Conservation (phyloP, 2,888 invertebrate species). For the Fragum sueziense region DNA sequence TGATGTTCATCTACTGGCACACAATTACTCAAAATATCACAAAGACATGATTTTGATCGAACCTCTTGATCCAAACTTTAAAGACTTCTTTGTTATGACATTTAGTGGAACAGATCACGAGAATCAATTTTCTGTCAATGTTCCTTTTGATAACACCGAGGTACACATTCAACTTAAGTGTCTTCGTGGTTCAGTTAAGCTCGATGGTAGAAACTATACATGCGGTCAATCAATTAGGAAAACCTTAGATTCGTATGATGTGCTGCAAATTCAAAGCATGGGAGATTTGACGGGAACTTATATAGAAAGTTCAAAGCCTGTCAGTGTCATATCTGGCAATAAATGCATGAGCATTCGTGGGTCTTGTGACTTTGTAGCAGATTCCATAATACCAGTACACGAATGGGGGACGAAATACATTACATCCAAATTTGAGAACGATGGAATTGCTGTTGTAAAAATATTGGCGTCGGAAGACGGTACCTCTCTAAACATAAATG, state of each 20-base stretch:
- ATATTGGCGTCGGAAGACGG: background rate
- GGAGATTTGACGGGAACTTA: background rate
- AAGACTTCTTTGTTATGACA: background rate
- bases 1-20: background rate
- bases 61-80: background rate
- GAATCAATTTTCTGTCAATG: background rate
- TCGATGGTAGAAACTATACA: background rate
- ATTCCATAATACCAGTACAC: background rate
- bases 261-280: background rate
- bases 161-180: background rate
- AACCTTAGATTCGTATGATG: background rate
- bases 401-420: background rate
- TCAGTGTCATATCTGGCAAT: background rate
- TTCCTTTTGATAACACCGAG: background rate
- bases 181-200: background rate
- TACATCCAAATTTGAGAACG: background rate
- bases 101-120: background rate
- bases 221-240: background rate
- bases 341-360: background rate
- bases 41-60: too few relatives aligned
- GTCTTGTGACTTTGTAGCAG: background rate
- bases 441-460: background rate
- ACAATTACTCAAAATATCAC: background rate
- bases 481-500: background rate
- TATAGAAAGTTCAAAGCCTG: background rate